Percentiles rank a stretch among this genome's conserved stretches.
Evolutionary conservation across 2,113 vertebrate genomes (phyloP).

Genomic region (Tapirus terrestris): DNA sequence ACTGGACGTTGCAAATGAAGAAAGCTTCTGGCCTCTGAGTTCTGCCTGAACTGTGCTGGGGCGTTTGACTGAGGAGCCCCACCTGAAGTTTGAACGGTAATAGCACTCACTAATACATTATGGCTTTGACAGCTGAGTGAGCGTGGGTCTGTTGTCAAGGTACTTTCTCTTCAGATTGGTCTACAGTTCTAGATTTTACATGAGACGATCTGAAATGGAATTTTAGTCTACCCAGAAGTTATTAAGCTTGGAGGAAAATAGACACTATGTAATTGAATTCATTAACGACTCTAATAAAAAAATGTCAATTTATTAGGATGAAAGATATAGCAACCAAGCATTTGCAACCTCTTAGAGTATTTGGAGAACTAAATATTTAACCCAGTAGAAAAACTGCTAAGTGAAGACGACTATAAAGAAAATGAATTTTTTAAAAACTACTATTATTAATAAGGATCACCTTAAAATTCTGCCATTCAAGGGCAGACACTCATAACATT

Average conservation of each 20-base stretch:
- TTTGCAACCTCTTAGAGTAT: neutral
- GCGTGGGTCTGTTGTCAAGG: neutral
- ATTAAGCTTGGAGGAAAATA: neutral
- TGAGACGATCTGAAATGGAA: neutral
- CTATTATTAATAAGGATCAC: neutral
- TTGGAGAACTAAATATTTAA: neutral
- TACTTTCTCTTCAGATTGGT: neutral
- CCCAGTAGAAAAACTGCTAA: neutral
- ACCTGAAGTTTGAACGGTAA: too few species aligned
- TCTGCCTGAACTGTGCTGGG: too few species aligned
- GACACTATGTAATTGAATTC: neutral
- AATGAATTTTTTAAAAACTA: neutral
- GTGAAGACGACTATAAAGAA: neutral
- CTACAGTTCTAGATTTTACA: neutral
- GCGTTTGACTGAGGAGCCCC: fast-evolving
- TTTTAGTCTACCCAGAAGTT: neutral
- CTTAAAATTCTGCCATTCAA: neutral
- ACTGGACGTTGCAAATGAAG: neutral
- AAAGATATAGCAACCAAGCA: neutral
- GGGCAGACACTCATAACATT: neutral
- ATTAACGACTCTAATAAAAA: neutral
- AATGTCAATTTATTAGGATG: neutral
- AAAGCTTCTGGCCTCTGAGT: fast-evolving
- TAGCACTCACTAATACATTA: too few species aligned
- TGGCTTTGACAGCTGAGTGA: neutral